A percentile compares a stretch with the other conserved stretches of the same genome.
phyloP scores from a whole-genome alignment of 2,888 invertebrate species.

The Sphecodes monilicornis region DNA sequence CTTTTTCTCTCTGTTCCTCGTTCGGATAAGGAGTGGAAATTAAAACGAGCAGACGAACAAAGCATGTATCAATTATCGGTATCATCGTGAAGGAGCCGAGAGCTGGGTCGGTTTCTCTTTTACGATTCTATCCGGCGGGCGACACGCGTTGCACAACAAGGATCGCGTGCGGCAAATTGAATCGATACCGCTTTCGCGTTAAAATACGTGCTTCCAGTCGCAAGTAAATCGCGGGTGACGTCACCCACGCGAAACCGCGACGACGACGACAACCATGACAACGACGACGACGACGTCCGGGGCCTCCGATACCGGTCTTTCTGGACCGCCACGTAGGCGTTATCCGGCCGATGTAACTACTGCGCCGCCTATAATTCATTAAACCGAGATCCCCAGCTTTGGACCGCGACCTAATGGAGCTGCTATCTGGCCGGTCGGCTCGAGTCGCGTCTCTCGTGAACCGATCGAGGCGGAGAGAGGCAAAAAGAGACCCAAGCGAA shows the following conservation, averaged over 20 bases:
- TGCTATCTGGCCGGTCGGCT: slow-evolving; percentile 55
- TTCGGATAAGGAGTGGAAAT: slow-evolving; percentile 31
- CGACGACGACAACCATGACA: not conserved
- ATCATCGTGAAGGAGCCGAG: slow-evolving; percentile 34
- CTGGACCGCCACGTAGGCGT: slow-evolving; percentile 52
- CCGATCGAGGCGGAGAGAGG: not conserved
- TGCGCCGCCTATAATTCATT: slow-evolving; percentile 69
- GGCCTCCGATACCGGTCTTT: slow-evolving; percentile 35
- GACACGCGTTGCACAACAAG: slow-evolving; percentile 24
- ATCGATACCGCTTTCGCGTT: slow-evolving; percentile 41
- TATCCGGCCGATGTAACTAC: slow-evolving; percentile 62
- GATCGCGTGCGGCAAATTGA: slow-evolving; percentile 56
- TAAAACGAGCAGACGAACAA: slow-evolving; percentile 32
- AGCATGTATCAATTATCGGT: slow-evolving; percentile 61
- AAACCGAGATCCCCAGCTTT: slow-evolving; percentile 62
- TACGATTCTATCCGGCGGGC: slow-evolving; percentile 16
- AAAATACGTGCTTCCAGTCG: slow-evolving; percentile 39
- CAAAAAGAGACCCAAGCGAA: not conserved
- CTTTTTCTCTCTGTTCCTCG: not conserved
- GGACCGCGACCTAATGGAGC: slow-evolving; percentile 54
- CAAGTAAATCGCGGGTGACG: slow-evolving; percentile 50
- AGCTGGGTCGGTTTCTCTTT: slow-evolving; percentile 13
- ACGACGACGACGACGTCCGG: not conserved
- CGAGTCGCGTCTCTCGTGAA: slow-evolving; percentile 21
- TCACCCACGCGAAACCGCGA: slow-evolving; percentile 49